Conservation (phyloP, 2,888 invertebrate genomes). For the Cryptops parisi region DNA sequence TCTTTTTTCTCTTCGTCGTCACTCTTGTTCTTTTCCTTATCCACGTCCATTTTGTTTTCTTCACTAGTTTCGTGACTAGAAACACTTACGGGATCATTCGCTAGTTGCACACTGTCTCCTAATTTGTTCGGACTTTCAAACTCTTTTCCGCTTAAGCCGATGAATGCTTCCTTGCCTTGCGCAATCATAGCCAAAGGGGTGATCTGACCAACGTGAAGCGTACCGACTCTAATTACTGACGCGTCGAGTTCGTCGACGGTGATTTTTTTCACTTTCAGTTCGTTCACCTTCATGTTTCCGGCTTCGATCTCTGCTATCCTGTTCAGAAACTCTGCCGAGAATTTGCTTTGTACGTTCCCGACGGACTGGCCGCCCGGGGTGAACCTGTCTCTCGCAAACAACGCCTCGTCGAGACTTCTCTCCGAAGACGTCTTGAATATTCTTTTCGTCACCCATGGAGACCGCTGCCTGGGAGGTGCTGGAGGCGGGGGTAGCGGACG, state of each 20-base stretch:
- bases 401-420: too few relatives aligned
- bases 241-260: constrained; percentile 7
- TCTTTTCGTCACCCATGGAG: not conserved
- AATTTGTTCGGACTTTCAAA: too few relatives aligned
- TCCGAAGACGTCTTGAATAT: not conserved
- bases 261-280: constrained; percentile 7
- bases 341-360: not conserved
- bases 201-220: not conserved
- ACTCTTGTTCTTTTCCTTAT: not conserved
- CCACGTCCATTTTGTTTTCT: not conserved
- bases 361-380: not conserved
- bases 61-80: not conserved
- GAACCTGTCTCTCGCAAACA: too few relatives aligned
- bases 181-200: not conserved
- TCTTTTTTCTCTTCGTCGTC: not conserved
- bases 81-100: too few relatives aligned
- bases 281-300: not conserved
- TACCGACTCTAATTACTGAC: not conserved
- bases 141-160: too few relatives aligned
- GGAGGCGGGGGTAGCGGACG: constrained; percentile 9
- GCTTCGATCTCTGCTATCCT: constrained; percentile 10
- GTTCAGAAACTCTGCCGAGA: constrained; percentile 4
- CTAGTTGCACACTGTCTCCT: too few relatives aligned
- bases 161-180: too few relatives aligned
- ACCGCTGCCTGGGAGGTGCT: constrained; percentile 6